These are phyloP conservation scores for Unio pictorum DNA, from an alignment of 2,888 invertebrate species.

Conservation along the genomic window DNA sequence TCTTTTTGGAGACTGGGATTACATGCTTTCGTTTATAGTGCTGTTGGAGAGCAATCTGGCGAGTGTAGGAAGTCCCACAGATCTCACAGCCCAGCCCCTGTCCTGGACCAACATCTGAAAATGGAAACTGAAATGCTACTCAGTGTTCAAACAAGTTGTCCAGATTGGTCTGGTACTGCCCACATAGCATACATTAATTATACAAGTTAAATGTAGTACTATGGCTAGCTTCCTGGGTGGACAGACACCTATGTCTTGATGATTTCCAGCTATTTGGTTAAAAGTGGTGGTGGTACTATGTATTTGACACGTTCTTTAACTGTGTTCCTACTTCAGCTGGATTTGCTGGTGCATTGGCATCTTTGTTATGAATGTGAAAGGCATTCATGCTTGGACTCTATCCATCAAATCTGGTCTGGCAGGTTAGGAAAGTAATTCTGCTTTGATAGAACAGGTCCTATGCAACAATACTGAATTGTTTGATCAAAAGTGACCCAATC, in stretches of 20 bases:
- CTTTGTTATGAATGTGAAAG: too few species aligned
- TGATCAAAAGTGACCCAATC: too few species aligned
- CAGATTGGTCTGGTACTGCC: neutral
- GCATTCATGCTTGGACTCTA: too few species aligned
- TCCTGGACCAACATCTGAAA: constrained; percentile 39
- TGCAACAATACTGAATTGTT: too few species aligned
- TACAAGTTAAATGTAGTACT: neutral
- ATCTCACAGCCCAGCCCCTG: constrained; percentile 40
- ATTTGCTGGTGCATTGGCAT: too few species aligned
- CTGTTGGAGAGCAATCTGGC: constrained; percentile 35
- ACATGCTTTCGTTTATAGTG: constrained; percentile 51
- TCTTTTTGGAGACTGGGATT: neutral
- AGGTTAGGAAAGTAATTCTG: too few species aligned
- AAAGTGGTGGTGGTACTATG: neutral
- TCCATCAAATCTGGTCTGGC: too few species aligned
- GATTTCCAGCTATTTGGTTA: neutral
- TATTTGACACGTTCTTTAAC: too few species aligned
- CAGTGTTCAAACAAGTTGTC: neutral
- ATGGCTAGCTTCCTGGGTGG: too few species aligned
- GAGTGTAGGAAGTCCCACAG: constrained; percentile 43
- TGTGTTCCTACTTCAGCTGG: too few species aligned
- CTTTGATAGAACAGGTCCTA: too few species aligned
- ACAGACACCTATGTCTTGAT: too few species aligned
- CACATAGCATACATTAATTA: neutral
- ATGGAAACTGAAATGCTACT: constrained; percentile 7